A percentile compares a stretch with the other conserved stretches of the same genome.
phyloP scores from a whole-genome alignment of 2,888 invertebrate genomes.

The Pachydiplax longipennis region DNA sequence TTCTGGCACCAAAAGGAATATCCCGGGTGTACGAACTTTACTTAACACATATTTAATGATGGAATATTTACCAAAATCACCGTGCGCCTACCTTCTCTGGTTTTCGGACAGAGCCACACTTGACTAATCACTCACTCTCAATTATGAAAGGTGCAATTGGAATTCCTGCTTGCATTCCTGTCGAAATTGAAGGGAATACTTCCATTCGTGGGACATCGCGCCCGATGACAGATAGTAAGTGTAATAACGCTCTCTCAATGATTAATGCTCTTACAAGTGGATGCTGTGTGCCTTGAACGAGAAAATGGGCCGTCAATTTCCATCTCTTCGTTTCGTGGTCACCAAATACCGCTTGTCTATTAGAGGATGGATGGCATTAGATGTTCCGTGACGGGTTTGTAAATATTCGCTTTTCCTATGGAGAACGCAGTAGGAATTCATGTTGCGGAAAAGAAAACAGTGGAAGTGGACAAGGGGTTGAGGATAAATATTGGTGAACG shows the following conservation, averaged over 20 bases:
- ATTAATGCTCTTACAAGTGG: neutral
- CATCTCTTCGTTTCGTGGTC: neutral
- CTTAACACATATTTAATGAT: too few relatives aligned
- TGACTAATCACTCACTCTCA: too few relatives aligned
- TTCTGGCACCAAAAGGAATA: too few relatives aligned
- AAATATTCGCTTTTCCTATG: neutral
- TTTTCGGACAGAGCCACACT: too few relatives aligned
- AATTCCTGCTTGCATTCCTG: too few relatives aligned
- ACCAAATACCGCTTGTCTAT: neutral
- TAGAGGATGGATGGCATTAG: neutral
- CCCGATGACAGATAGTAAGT: neutral
- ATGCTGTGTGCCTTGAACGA: neutral
- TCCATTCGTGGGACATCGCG: neutral
- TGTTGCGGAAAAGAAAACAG: neutral
- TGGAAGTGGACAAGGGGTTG: neutral
- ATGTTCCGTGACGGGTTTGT: neutral
- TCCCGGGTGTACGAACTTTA: too few relatives aligned
- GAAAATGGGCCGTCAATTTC: neutral
- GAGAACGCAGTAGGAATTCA: neutral
- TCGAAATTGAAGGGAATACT: neutral
- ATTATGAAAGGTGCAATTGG: too few relatives aligned
- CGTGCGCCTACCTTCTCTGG: too few relatives aligned
- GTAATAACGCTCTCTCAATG: neutral
- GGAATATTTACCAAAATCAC: too few relatives aligned
- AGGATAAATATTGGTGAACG: neutral